Evolutionary conservation across 64 coral and sea anemone genomes (phyloP).

Genomic region (Porites lutea): DNA sequence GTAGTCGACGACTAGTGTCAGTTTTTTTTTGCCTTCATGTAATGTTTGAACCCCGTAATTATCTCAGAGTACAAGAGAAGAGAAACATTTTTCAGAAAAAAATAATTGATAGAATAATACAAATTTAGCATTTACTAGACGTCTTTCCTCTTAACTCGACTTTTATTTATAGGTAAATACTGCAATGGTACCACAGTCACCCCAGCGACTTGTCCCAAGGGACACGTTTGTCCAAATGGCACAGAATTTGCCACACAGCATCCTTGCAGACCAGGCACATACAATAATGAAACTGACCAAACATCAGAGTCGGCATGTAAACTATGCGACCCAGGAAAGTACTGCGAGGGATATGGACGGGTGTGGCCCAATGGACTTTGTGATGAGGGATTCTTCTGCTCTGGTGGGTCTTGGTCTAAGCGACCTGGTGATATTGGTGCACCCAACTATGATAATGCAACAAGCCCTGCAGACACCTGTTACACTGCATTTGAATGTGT

Average conservation of each 20-base stretch:
- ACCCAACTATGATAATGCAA: slow-evolving; percentile 69
- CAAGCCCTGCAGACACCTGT: slow-evolving; percentile 83
- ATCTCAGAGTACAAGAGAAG: no score
- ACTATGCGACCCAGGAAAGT: slow-evolving; percentile 85
- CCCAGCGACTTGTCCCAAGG: slow-evolving; percentile 71
- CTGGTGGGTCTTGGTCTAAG: slow-evolving; percentile 82
- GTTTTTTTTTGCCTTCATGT: no score
- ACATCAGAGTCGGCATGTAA: slow-evolving; percentile 71
- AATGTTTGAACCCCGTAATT: no score
- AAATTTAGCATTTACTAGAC: no score
- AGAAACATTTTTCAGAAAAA: no score
- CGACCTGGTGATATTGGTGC: slow-evolving; percentile 92
- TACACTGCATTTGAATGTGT: slow-evolving; percentile 92
- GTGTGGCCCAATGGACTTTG: slow-evolving; percentile 82
- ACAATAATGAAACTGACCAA: slow-evolving; percentile 88
- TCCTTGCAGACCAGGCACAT: slow-evolving; percentile 91
- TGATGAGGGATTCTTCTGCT: slow-evolving; percentile 94
- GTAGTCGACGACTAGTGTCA: no score
- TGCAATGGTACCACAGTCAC: slow-evolving; percentile 84
- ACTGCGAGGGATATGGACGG: slow-evolving; percentile 82
- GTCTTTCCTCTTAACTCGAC: neutral
- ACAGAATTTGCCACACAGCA: slow-evolving; percentile 84
- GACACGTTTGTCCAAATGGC: slow-evolving; percentile 88
- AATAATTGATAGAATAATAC: no score
- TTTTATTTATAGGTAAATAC: slow-evolving; percentile 74